Evolutionary conservation across 1,140 invertebrate species (phyloP).

Genomic region (Euwallacea similis): DNA sequence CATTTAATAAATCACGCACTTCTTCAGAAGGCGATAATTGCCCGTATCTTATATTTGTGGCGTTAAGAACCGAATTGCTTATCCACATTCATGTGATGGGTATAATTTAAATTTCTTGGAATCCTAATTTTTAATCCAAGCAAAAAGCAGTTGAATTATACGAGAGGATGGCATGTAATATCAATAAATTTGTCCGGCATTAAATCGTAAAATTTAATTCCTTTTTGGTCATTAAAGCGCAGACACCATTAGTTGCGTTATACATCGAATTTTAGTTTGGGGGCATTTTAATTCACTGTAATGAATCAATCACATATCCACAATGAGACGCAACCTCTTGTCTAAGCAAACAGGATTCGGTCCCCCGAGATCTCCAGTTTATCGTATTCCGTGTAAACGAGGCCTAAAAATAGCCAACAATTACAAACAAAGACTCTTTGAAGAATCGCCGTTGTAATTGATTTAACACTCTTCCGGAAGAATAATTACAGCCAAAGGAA

Average conservation of each 20-base stretch:
- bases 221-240: neutral
- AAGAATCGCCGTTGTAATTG: too few relatives aligned
- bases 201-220: slow-evolving; percentile 1
- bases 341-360: slow-evolving; percentile 14
- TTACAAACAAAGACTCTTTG: slow-evolving; percentile 21
- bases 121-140: neutral
- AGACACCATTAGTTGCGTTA: too few relatives aligned
- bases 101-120: too few relatives aligned
- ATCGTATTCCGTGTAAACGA: slow-evolving; percentile 23
- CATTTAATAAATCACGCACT: too few relatives aligned
- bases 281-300: neutral
- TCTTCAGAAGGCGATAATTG: too few relatives aligned
- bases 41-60: too few relatives aligned
- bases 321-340: slow-evolving; percentile 20
- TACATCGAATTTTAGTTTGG: neutral
- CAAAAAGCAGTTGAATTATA: neutral
- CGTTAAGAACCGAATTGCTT: too few relatives aligned
- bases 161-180: slow-evolving; percentile 1
- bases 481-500: too few relatives aligned
- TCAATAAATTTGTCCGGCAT: neutral
- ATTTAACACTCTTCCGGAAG: too few relatives aligned
- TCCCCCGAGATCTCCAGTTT: slow-evolving; percentile 15
- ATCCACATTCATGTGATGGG: too few relatives aligned
- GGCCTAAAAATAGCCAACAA: slow-evolving; percentile 26
- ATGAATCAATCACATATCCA: slow-evolving; percentile 17